Evolutionary conservation across 2,888 invertebrate genomes (phyloP).

Genomic region (Oxycera nigricornis): DNA sequence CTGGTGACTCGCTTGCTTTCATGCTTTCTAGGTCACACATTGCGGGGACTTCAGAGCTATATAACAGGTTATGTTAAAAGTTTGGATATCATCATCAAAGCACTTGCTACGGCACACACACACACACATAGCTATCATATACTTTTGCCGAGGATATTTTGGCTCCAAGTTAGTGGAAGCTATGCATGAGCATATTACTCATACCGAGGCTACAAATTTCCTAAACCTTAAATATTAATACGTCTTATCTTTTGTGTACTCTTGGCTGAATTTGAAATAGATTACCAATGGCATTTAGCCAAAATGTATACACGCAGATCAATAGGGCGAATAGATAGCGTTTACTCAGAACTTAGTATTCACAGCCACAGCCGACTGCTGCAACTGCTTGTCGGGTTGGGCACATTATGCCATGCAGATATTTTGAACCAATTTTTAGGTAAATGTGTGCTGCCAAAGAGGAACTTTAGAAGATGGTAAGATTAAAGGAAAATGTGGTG

Average conservation of each 20-base stretch:
- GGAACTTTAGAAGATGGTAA: background rate
- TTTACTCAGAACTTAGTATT: conserved; percentile 25
- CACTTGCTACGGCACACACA: background rate
- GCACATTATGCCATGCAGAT: conserved; percentile 5
- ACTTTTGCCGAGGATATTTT: background rate
- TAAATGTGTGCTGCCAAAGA: background rate
- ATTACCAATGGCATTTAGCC: conserved; percentile 52
- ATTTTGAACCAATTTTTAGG: conserved; percentile 21
- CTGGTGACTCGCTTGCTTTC: conserved; percentile 8
- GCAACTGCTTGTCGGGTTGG: background rate
- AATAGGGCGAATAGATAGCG: conserved; percentile 35
- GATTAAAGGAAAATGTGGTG: background rate
- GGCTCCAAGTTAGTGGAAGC: background rate
- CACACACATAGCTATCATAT: background rate
- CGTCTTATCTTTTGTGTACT: conserved; percentile 51
- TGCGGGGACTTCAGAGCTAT: background rate
- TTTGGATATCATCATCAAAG: background rate
- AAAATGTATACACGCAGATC: conserved; percentile 43
- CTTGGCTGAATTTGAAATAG: conserved; percentile 52
- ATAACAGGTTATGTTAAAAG: background rate
- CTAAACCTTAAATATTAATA: conserved; percentile 42
- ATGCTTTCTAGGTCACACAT: background rate
- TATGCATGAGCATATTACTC: conserved; percentile 32
- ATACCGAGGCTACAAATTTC: conserved; percentile 33
- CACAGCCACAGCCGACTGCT: conserved; percentile 13